phyloP scores from a whole-genome alignment of 2,797 vertebrate genomes.

The Megalops cyprinoides region DNA sequence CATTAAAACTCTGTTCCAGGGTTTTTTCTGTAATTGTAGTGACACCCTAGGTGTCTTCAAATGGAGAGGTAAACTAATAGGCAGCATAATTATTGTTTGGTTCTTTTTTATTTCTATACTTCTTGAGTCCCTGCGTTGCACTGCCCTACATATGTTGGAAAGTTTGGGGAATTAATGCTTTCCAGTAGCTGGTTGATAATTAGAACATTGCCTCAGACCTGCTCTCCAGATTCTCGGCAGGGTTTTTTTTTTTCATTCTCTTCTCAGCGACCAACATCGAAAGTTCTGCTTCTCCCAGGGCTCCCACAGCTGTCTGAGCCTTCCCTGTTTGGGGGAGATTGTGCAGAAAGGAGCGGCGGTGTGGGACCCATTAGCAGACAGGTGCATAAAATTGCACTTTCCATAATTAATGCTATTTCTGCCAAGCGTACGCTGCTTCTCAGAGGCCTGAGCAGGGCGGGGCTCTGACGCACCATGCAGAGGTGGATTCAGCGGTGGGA shows the following conservation, averaged over 20 bases:
- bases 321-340: slow-evolving; percentile 57
- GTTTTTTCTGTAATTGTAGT: too few relatives aligned
- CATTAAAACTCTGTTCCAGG: too few relatives aligned
- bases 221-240: slow-evolving; percentile 23
- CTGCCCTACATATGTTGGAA: too few relatives aligned
- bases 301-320: slow-evolving; percentile 36
- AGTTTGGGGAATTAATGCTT: too few relatives aligned
- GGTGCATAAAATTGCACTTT: slow-evolving; percentile 62
- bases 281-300: slow-evolving; percentile 26
- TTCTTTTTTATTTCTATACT: too few relatives aligned
- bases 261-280: neutral
- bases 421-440: neutral
- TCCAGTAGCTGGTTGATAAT: slow-evolving; percentile 41
- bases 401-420: slow-evolving; percentile 58
- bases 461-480: neutral
- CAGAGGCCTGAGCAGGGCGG: neutral
- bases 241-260: too few relatives aligned
- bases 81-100: too few relatives aligned
- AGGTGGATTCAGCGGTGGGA: too few relatives aligned
- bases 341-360: slow-evolving; percentile 57
- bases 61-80: too few relatives aligned
- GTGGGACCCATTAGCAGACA: slow-evolving; percentile 65
- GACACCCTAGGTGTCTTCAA: too few relatives aligned
- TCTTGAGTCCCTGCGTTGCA: too few relatives aligned
- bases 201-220: slow-evolving; percentile 52